Conservation (phyloP, 2,797 vertebrate genomes). For the Chrosomus eos region DNA sequence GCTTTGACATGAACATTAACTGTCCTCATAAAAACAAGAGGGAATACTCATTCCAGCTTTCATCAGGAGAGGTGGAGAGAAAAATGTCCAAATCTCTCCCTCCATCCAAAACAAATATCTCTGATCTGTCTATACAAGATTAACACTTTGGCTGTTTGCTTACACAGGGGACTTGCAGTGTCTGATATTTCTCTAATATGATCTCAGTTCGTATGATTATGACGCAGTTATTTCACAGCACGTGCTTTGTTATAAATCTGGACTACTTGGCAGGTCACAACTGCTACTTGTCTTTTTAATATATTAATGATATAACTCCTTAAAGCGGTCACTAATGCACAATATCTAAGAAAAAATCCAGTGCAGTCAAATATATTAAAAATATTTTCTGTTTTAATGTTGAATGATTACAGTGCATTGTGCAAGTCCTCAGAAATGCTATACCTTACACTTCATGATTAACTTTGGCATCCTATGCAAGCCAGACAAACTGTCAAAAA, state of each 20-base stretch:
- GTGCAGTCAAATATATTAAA: slow-evolving; percentile 24
- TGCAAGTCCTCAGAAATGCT: slow-evolving; percentile 1
- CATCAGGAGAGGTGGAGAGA: slow-evolving; percentile 25
- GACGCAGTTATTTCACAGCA: background rate
- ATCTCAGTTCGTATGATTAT: slow-evolving; percentile 1
- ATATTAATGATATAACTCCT: background rate
- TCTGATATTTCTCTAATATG: background rate
- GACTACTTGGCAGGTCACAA: background rate
- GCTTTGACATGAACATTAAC: background rate
- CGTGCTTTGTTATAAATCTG: background rate
- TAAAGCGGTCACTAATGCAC: background rate
- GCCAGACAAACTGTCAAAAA: slow-evolving; percentile 14
- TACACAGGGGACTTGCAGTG: background rate
- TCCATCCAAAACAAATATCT: slow-evolving; percentile 51
- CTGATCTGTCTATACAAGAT: slow-evolving; percentile 21
- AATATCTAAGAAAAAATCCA: background rate
- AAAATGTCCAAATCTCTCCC: slow-evolving; percentile 5
- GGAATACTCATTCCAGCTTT: slow-evolving; percentile 1
- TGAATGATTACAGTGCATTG: slow-evolving; percentile 31
- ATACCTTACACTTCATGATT: slow-evolving; percentile 3
- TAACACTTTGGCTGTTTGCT: slow-evolving; percentile 13
- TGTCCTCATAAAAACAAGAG: background rate
- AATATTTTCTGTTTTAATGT: slow-evolving; percentile 41
- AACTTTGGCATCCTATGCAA: slow-evolving; percentile 18
- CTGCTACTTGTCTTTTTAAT: background rate